Evolutionary conservation across 2,888 invertebrate genomes (phyloP), one percentile per base, ranked within the genome.

Genomic region (Leptopilina syphax): DNA sequence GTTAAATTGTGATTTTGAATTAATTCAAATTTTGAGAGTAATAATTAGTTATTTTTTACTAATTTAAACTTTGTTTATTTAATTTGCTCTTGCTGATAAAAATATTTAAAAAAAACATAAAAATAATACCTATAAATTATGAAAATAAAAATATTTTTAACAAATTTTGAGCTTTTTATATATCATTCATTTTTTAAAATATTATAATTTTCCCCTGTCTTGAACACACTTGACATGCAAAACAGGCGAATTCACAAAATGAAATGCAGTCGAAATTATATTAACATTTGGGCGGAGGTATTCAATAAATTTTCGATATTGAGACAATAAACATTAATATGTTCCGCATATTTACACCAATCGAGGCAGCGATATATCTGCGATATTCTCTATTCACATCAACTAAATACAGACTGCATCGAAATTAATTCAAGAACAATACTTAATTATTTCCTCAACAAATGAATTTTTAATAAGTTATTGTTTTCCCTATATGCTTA

Each of bases 271-370:
- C 9, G n/a, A 60, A 60, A 60, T 60, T n/a, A 60, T 60, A 18
- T 18, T 60, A 18, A 60, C n/a, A 60, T 18, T 60, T 7, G 18
- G n/a, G 60, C n/a, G 7, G 60, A 7, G 60, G 18, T 47, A 18
- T 60, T 60, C 60, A 60, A 60, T 60, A 60, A 60, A 60, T 60
- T 60, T 18, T n/a, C 60, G n/a, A 60, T 60, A 60, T 60, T 60
- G 60, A 8, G 18, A 18, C 60, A 60, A 60, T 60, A 60, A 60
- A 60, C 47, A 60, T 60, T 60, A 60, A 60, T 60, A 60, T 60
- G 60, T 60, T 60, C 18, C 60, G 47, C 47, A 18, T 60, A 60
- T 60, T 60, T 60, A 60, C 60, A n/a, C 60, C n/a, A 60, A 60
- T 60, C n/a, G n/a, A 18, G 60, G 24, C 18, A 60, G 8, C n/a